Evolutionary conservation across 1,140 invertebrate species (phyloP).

Genomic region (Cataglyphis hispanica): DNA sequence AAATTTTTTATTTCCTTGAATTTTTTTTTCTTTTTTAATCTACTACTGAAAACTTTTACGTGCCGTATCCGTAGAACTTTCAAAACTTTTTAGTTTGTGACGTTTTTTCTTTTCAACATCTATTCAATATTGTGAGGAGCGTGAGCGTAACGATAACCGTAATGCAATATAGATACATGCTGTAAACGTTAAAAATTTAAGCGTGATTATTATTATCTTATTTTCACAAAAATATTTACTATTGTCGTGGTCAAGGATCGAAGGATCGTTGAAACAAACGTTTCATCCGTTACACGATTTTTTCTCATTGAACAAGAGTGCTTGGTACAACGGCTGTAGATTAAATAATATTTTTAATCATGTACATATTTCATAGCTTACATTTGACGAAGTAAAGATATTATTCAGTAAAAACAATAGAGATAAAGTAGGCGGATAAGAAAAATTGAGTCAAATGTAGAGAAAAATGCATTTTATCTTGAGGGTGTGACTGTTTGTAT

Average conservation of each 20-base stretch:
- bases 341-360: slow-evolving; percentile 18
- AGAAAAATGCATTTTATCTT: slow-evolving; percentile 22
- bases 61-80: not conserved
- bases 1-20: not conserved
- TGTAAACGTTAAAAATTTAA: slow-evolving; percentile 14
- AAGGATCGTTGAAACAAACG: slow-evolving; percentile 14
- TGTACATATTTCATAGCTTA: slow-evolving; percentile 5
- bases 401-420: slow-evolving; percentile 49
- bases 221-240: slow-evolving; percentile 11
- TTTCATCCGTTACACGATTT: slow-evolving; percentile 7
- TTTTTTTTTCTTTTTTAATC: not conserved
- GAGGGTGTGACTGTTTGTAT: slow-evolving; percentile 25
- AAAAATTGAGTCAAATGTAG: slow-evolving; percentile 7
- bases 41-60: not conserved
- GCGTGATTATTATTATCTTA: slow-evolving; percentile 33
- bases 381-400: slow-evolving; percentile 24
- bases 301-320: slow-evolving; percentile 25
- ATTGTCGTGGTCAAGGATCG: slow-evolving; percentile 27
- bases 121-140: not conserved
- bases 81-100: slow-evolving; percentile 1
- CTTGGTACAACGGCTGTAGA: not conserved
- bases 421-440: not conserved
- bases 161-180: not conserved
- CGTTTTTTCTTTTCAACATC: not conserved
- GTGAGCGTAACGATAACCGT: not conserved